These are phyloP conservation scores for Auanema freiburgensis DNA, from an alignment of 2,888 invertebrate species.

Conservation along the genomic window DNA sequence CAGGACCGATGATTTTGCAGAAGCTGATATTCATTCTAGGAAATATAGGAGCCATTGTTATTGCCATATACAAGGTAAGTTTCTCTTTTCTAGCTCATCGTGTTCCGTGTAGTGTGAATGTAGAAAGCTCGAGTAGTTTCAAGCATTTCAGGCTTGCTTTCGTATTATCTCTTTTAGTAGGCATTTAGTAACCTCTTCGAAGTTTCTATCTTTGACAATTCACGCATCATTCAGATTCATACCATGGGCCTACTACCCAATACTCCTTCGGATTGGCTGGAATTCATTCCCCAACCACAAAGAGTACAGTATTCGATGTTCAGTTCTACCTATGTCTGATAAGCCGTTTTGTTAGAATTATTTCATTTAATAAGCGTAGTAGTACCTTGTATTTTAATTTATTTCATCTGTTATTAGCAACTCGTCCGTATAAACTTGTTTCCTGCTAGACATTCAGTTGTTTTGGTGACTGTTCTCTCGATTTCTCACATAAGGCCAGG, in stretches of 20 bases:
- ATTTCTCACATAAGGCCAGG: too few relatives aligned
- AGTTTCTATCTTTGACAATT: neutral
- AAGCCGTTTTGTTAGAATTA: too few relatives aligned
- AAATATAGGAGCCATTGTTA: slow-evolving; percentile 58
- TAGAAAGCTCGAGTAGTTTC: neutral
- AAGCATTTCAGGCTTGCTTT: neutral
- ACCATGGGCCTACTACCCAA: slow-evolving; percentile 63
- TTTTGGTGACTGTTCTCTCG: too few relatives aligned
- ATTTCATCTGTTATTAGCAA: too few relatives aligned
- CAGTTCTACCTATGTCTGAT: slow-evolving; percentile 20
- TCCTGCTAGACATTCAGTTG: too few relatives aligned
- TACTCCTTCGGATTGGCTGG: slow-evolving; percentile 61
- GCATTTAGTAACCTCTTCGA: neutral
- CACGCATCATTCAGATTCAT: slow-evolving; percentile 39
- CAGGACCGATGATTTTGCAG: slow-evolving; percentile 54
- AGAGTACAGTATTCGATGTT: slow-evolving; percentile 42
- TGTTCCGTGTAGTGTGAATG: too few relatives aligned
- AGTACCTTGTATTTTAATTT: too few relatives aligned
- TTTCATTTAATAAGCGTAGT: too few relatives aligned
- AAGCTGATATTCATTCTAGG: slow-evolving; percentile 60
- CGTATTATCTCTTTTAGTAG: neutral
- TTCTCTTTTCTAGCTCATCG: slow-evolving; percentile 2
- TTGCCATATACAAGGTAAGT: slow-evolving; percentile 58
- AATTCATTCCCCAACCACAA: slow-evolving; percentile 39
- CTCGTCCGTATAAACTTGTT: too few relatives aligned